Evolutionary conservation across 2,888 invertebrate species (phyloP), one percentile per base, ranked within the genome.

Genomic region (Ochlodes sylvanus): DNA sequence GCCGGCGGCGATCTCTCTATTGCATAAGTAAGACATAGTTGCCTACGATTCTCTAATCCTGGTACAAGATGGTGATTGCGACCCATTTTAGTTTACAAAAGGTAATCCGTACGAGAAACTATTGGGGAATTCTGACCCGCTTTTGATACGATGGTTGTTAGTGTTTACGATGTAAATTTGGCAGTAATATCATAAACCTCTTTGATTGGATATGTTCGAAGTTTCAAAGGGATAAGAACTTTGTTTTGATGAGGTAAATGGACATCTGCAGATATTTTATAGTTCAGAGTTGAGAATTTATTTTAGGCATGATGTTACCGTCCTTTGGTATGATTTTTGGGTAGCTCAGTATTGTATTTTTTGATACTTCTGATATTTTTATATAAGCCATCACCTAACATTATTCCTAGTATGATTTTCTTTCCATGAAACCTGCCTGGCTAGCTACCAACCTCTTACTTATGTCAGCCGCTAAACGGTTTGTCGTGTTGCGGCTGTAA

Each of bases 101-200:
- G 92, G 92, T 93, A 93, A 93, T 92, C 93, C 92, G 85, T 85
- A 87, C 77, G 82, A 80, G 86, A 80, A 91, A 92, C 92, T 93
- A 90, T 92, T 85, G 85, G 88, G 84, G 83, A 85, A 88, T 86
- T 87, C 85, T 83, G 83, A 82, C 81, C 82, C 88, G 54, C 63
- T 79, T 82, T 80, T 84, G 81, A 83, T 84, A 85, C 82, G 74
- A 71, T 75, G 75, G 73, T 80, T 81, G 83, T 86, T 89, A 87
- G 83, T 91, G 92, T 92, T 93, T 93, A 92, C 87, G 89, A 92
- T 92, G 93, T 90, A 92, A 93, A 93, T 92, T 88, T 88, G 76
- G 76, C 81, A 81, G 81, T 92, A 92, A 92, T 92, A 92, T 91
- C 87, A 90, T 92, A 89, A 92, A 91, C 88, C 92, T 88, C 85